These are phyloP conservation scores for Drosophila mercatorum DNA, from an alignment of 2,888 invertebrate species.

Conservation along the genomic window DNA sequence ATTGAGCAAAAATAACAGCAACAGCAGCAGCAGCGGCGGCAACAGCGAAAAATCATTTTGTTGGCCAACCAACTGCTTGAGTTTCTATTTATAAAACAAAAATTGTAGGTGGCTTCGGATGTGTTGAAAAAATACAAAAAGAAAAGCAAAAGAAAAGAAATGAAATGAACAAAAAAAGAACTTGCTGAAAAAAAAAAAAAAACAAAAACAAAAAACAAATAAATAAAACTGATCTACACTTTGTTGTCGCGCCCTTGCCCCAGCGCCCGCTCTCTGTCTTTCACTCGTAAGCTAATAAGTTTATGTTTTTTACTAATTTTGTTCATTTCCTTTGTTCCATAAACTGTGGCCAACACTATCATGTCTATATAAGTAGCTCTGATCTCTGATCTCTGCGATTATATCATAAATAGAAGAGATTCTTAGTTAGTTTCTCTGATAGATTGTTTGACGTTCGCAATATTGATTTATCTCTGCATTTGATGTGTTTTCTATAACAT, in stretches of 20 bases:
- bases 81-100: slow-evolving; percentile 83
- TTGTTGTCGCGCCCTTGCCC: slow-evolving; percentile 46
- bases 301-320: slow-evolving; percentile 34
- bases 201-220: slow-evolving; percentile 51
- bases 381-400: slow-evolving; percentile 16
- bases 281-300: slow-evolving; percentile 21
- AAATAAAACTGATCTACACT: slow-evolving; percentile 52
- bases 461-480: slow-evolving; percentile 27
- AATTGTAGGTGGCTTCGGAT: slow-evolving; percentile 84
- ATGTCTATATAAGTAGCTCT: slow-evolving; percentile 12
- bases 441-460: slow-evolving; percentile 7
- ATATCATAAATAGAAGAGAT: slow-evolving; percentile 24
- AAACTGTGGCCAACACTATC: slow-evolving; percentile 22
- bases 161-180: slow-evolving; percentile 26
- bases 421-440: background rate
- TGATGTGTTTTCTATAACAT: slow-evolving; percentile 37
- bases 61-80: slow-evolving; percentile 77
- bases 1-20: slow-evolving; percentile 72
- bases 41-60: slow-evolving; percentile 57
- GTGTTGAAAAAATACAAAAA: slow-evolving; percentile 57
- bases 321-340: slow-evolving; percentile 54
- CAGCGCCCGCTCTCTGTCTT: background rate
- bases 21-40: slow-evolving; percentile 39
- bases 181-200: slow-evolving; percentile 26
- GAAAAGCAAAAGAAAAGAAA: background rate